Base-by-base conservation (phyloP, 2,888 invertebrate genomes). In the Neocrepidodera transversa region DNA sequence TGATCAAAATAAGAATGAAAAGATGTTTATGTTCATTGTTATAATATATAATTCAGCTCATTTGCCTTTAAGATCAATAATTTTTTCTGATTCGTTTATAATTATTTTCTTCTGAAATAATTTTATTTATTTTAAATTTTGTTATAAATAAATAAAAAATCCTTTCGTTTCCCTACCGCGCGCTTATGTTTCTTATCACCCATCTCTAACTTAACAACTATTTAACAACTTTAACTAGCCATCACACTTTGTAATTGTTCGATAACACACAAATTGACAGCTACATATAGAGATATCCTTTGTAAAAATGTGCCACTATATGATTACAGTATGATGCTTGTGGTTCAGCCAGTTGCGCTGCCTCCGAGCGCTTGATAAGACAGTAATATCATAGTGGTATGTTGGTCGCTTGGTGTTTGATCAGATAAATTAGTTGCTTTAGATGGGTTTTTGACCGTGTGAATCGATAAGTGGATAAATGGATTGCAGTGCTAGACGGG, bases 401-500 rank as follows among this genome's bases (percentile, higher is more conserved):
- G 72, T 62, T 59, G 65, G 65, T 71, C 64, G 70, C 70, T 64
- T 69, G 73, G 74, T 75, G 74, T 76, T 76, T 71, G 72, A 78
- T 78, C 77, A 76, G 77, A 78, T 78, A 78, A 78, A 72, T 74
- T 73, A 70, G 73, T 72, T 70, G 76, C 70, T 72, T 71, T 69
- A 74, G 75, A 76, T 77, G 75, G 76, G 76, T 76, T 78, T 76
- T 77, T 76, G 77, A 78, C 76, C 78, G 78, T 78, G 78, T 77
- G 78, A 77, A 78, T 77, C 78, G 76, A 77, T 77, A 78, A 76
- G 74, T 75, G 74, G 75, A 75, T 76, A 58, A 58, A 59, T 65
- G 65, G 61, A 65, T 54, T 61, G 64, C 63, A 58, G 58, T 55
- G 66, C 52, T 62, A 63, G 63, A 66, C 64, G 66, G 62, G 66